phyloP scores from a whole-genome alignment of 1,140 invertebrate genomes.

The Drosophila erecta region DNA sequence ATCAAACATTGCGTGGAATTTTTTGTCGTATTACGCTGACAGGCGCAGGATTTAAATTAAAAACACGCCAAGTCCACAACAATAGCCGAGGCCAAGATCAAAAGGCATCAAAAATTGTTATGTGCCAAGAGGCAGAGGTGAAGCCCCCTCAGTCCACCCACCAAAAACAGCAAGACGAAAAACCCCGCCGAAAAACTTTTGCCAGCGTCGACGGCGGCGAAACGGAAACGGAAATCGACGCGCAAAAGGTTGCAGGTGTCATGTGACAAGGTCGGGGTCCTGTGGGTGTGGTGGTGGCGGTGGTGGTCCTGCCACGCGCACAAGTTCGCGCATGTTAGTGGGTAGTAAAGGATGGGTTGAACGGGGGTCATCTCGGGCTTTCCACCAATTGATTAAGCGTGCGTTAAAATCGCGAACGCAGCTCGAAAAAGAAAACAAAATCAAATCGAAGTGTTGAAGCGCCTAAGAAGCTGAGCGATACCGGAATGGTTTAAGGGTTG shows the following conservation, averaged over 20 bases:
- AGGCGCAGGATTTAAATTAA: constrained; percentile 80
- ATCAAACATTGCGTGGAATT: constrained; percentile 79
- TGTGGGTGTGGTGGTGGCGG: constrained; percentile 7
- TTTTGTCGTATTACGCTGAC: constrained; percentile 82
- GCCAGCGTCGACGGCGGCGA: constrained; percentile 54
- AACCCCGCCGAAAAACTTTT: constrained; percentile 60
- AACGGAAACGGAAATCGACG: constrained; percentile 81
- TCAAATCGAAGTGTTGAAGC: constrained; percentile 83
- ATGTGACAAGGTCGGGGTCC: constrained; percentile 69
- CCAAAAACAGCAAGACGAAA: constrained; percentile 28
- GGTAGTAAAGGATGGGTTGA: neutral
- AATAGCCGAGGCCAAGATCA: constrained; percentile 68
- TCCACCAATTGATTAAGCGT: constrained; percentile 66
- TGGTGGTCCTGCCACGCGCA: constrained; percentile 25
- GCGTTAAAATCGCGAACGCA: constrained; percentile 42
- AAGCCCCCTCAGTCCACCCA: constrained; percentile 13
- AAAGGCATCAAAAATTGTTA: constrained; percentile 77
- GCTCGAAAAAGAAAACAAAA: constrained; percentile 46
- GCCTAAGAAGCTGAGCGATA: constrained; percentile 55
- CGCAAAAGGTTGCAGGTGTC: constrained; percentile 82
- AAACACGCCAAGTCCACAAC: constrained; percentile 79
- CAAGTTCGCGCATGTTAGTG: constrained; percentile 43
- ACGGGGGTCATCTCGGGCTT: constrained; percentile 3
- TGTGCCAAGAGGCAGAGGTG: constrained; percentile 46
- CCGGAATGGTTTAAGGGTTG: constrained; percentile 63